A percentile compares a stretch with the other conserved stretches of the same genome.
Conservation (phyloP, 35 echinoderm and acorn worm species). For the Heliocidaris tuberculata region DNA sequence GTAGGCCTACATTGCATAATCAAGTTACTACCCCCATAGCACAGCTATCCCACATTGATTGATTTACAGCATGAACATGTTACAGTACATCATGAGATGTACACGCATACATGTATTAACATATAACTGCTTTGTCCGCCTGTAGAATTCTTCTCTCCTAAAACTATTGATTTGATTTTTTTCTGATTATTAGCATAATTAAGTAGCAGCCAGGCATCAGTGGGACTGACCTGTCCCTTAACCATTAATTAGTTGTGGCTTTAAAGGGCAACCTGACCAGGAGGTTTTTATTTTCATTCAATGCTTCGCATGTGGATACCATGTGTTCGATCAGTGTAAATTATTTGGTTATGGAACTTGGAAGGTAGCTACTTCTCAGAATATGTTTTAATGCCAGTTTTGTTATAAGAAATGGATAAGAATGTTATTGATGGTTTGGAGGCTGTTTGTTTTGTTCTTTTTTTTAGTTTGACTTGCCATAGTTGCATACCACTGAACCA, state of each 20-base stretch:
- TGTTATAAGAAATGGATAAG: too few relatives aligned
- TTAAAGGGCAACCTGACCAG: neutral
- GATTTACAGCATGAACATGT: neutral
- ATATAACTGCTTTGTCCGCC: too few relatives aligned
- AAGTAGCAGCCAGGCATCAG: neutral
- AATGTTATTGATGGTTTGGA: too few relatives aligned
- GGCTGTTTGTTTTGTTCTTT: too few relatives aligned
- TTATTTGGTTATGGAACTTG: neutral
- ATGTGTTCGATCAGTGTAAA: neutral
- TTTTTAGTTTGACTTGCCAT: too few relatives aligned
- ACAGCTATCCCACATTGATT: neutral
- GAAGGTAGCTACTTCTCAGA: too few relatives aligned
- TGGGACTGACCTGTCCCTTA: neutral
- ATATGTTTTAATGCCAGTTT: too few relatives aligned
- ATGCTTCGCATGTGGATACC: neutral
- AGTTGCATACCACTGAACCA: too few relatives aligned
- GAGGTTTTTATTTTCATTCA: neutral
- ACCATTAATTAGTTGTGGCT: neutral
- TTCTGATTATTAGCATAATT: neutral
- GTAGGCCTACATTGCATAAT: neutral
- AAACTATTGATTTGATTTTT: neutral
- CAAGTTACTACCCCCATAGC: neutral
- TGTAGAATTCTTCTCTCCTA: neutral
- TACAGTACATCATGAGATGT: neutral
- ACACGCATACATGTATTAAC: too few relatives aligned